Percentiles rank a stretch among this genome's conserved stretches.
Evolutionary conservation across 2,113 vertebrate species (phyloP).

Genomic region (Empidonax alnorum): DNA sequence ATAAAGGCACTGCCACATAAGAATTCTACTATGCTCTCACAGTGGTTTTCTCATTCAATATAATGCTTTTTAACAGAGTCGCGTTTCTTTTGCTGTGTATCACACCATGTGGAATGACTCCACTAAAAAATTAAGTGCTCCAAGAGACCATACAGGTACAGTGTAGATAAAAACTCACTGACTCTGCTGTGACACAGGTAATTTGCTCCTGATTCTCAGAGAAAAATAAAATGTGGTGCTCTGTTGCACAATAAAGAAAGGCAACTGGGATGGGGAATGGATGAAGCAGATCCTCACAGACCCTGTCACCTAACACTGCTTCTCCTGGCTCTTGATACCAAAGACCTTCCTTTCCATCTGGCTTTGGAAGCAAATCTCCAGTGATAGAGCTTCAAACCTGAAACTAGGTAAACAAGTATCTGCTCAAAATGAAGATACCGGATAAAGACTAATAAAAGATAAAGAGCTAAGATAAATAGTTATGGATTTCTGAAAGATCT

Average conservation of each 20-base stretch:
- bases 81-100: neutral
- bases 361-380: neutral
- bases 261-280: neutral
- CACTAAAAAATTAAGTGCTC: neutral
- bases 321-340: neutral
- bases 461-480: neutral
- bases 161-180: neutral
- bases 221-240: neutral
- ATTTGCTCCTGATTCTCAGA: neutral
- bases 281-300: neutral
- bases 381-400: neutral
- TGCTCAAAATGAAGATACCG: neutral
- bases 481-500: neutral
- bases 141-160: rapidly evolving
- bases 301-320: neutral
- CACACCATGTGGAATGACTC: neutral
- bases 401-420: neutral
- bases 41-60: neutral
- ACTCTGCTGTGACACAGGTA: neutral
- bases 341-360: neutral
- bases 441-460: neutral
- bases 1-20: neutral
- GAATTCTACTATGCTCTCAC: neutral
- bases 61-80: neutral
- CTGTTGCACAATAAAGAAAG: neutral